Evolutionary conservation across 2,888 invertebrate species (phyloP).

Genomic region (Plebejus anna): DNA sequence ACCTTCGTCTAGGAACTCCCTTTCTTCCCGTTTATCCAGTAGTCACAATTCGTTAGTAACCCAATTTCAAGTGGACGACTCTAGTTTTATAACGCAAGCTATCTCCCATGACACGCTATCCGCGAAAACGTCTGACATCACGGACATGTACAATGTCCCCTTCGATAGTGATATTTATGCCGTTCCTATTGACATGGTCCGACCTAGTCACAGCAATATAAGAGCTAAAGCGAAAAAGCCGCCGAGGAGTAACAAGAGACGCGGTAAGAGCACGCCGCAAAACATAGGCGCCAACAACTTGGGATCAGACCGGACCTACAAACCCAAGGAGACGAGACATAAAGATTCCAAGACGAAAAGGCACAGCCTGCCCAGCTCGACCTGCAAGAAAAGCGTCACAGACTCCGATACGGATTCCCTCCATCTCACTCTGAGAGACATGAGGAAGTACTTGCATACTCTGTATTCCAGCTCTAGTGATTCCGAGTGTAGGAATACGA

Average conservation of each 20-base stretch:
- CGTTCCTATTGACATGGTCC: slow-evolving; percentile 89
- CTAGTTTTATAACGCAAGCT: slow-evolving; percentile 92
- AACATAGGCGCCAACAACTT: slow-evolving; percentile 47
- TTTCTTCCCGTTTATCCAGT: slow-evolving; percentile 89
- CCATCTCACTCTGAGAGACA: slow-evolving; percentile 91
- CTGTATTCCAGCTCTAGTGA: slow-evolving; percentile 89
- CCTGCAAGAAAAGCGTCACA: slow-evolving; percentile 72
- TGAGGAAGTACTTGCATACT: slow-evolving; percentile 90
- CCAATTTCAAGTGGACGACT: slow-evolving; percentile 89
- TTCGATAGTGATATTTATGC: slow-evolving; percentile 94
- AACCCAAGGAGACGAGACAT: slow-evolving; percentile 54
- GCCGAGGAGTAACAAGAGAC: slow-evolving; percentile 60
- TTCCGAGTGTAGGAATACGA: slow-evolving; percentile 75
- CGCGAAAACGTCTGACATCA: slow-evolving; percentile 85
- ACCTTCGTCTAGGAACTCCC: slow-evolving; percentile 87
- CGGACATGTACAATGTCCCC: slow-evolving; percentile 93
- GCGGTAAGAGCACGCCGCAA: slow-evolving; percentile 59
- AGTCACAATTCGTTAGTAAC: slow-evolving; percentile 91
- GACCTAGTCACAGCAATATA: slow-evolving; percentile 70
- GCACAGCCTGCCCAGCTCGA: slow-evolving; percentile 85
- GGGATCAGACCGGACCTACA: slow-evolving; percentile 51
- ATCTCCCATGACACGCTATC: slow-evolving; percentile 91
- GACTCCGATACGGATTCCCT: slow-evolving; percentile 84
- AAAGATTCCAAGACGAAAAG: slow-evolving; percentile 79
- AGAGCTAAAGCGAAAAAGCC: slow-evolving; percentile 64